Evolutionary conservation across 2,888 invertebrate genomes (phyloP).

Genomic region (Aphrophora alni): DNA sequence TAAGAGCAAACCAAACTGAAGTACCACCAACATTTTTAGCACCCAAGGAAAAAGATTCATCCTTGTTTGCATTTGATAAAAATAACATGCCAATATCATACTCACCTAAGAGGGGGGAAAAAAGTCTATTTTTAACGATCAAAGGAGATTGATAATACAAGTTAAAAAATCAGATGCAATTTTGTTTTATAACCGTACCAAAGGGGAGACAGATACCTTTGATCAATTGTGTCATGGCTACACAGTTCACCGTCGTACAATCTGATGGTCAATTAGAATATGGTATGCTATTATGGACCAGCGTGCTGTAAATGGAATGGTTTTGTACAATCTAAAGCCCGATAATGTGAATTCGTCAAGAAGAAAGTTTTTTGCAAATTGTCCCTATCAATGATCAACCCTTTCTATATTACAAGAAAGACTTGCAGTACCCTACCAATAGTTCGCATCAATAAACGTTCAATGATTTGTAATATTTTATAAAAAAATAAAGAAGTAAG

Average conservation of each 20-base stretch:
- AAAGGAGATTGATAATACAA: slow-evolving; percentile 45
- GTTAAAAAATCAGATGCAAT: slow-evolving; percentile 50
- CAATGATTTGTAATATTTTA: no score
- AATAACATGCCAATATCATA: slow-evolving; percentile 50
- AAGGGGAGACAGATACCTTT: slow-evolving; percentile 51
- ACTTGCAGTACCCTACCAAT: neutral
- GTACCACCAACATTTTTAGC: slow-evolving; percentile 52
- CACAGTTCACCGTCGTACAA: slow-evolving; percentile 46
- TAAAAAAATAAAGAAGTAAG: no score
- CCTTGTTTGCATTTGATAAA: slow-evolving; percentile 50
- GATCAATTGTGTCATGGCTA: slow-evolving; percentile 50
- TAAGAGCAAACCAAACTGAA: slow-evolving; percentile 50
- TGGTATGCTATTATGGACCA: slow-evolving; percentile 43
- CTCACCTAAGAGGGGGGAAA: slow-evolving; percentile 48
- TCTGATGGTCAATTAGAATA: slow-evolving; percentile 49
- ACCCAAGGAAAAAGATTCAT: slow-evolving; percentile 45
- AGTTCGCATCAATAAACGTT: no score
- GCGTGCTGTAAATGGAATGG: slow-evolving; percentile 30
- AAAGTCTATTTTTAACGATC: slow-evolving; percentile 50
- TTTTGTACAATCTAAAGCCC: slow-evolving; percentile 31
- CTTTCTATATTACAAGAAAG: slow-evolving; percentile 22
- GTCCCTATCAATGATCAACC: slow-evolving; percentile 23
- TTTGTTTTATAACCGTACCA: slow-evolving; percentile 50
- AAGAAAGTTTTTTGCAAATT: slow-evolving; percentile 30
- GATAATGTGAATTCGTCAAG: slow-evolving; percentile 28